These are phyloP conservation scores for Podocnemis expansa DNA, from an alignment of 2,113 vertebrate genomes.

Conservation along the genomic window DNA sequence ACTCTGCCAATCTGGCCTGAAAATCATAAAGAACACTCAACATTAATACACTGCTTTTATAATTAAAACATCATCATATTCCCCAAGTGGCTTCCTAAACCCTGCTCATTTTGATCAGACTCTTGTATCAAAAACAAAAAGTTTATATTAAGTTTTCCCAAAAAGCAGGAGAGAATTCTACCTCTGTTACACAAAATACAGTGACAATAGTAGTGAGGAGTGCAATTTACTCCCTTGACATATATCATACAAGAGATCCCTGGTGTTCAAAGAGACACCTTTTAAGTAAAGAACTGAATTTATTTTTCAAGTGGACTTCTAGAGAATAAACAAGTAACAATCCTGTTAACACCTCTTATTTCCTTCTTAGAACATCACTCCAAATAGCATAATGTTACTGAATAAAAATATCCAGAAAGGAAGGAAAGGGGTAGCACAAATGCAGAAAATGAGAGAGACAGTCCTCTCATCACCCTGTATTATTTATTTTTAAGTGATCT, in stretches of 20 bases:
- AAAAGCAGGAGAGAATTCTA: neutral
- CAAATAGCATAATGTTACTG: neutral
- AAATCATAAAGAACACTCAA: neutral
- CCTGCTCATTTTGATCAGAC: slow-evolving; percentile 19
- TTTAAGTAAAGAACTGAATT: slow-evolving; percentile 12
- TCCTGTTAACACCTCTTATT: neutral
- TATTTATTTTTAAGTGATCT: neutral
- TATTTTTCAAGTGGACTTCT: neutral
- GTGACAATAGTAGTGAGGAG: neutral
- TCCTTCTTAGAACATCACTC: neutral
- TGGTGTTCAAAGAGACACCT: neutral
- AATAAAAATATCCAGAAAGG: neutral
- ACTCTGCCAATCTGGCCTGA: neutral
- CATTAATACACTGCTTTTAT: neutral
- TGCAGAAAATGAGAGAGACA: neutral
- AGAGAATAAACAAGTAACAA: slow-evolving; percentile 1
- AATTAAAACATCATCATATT: slow-evolving; percentile 13
- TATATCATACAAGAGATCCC: neutral
- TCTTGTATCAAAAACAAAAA: slow-evolving; percentile 15
- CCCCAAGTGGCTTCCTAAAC: neutral
- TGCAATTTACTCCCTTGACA: neutral
- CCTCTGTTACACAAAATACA: neutral
- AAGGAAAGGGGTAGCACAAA: neutral
- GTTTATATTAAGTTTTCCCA: neutral
- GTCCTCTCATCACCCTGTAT: neutral